Conservation (phyloP, 2,888 invertebrate genomes). For the Lottia scabra region DNA sequence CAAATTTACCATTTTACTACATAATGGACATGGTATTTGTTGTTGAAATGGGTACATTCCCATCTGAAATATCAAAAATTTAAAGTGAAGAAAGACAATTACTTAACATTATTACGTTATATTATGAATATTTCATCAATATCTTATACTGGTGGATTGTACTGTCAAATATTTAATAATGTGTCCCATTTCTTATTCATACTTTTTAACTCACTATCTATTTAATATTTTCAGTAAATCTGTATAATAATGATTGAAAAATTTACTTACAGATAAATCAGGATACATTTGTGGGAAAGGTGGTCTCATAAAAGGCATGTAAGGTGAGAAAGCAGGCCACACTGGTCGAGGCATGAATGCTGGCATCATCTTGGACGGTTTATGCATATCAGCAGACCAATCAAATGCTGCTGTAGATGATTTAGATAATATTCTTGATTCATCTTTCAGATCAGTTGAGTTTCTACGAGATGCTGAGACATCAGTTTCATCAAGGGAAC, state of each 20-base stretch:
- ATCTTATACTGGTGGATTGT: no score
- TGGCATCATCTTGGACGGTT: not conserved
- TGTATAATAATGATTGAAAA: no score
- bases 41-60: not conserved
- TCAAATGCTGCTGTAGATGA: not conserved
- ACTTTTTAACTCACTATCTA: no score
- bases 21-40: not conserved
- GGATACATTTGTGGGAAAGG: not conserved
- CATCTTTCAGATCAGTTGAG: not conserved
- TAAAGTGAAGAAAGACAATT: no score
- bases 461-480: not conserved
- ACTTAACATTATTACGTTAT: no score
- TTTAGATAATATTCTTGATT: not conserved
- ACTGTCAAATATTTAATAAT: no score
- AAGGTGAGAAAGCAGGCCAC: not conserved
- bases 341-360: not conserved
- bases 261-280: not conserved
- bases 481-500: not conserved
- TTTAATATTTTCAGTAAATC: no score
- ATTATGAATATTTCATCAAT: no score
- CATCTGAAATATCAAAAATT: not conserved
- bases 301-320: slow-evolving; percentile 4
- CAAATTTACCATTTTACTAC: not conserved
- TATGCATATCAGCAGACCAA: not conserved
- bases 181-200: no score